Evolutionary conservation across 2,888 invertebrate species (phyloP).

Genomic region (Meteorus cinctellus): DNA sequence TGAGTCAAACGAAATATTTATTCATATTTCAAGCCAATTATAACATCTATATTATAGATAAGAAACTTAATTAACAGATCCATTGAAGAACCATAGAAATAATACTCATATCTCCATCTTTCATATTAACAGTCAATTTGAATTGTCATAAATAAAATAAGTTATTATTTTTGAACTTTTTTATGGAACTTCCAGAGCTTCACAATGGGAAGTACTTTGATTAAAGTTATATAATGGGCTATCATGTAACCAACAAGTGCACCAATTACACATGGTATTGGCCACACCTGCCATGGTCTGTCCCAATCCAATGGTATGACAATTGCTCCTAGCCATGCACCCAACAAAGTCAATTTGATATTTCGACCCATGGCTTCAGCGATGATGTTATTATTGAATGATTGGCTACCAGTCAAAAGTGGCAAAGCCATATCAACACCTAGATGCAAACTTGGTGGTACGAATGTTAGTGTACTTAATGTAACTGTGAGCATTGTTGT

Average conservation of each 20-base stretch:
- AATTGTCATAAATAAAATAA: background rate
- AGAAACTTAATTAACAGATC: no score
- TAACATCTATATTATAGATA: background rate
- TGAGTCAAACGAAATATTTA: background rate
- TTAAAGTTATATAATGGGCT: slow-evolving; percentile 76
- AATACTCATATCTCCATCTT: no score
- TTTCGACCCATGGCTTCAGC: slow-evolving; percentile 76
- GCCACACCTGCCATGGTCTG: slow-evolving; percentile 90
- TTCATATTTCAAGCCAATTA: background rate
- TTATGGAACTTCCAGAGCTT: slow-evolving; percentile 54
- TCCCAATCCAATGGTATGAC: slow-evolving; percentile 95
- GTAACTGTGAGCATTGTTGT: slow-evolving; percentile 80
- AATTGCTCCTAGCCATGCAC: slow-evolving; percentile 89
- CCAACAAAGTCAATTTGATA: slow-evolving; percentile 79
- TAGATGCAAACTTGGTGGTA: slow-evolving; percentile 78
- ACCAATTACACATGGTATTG: slow-evolving; percentile 83
- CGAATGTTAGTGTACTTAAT: slow-evolving; percentile 78
- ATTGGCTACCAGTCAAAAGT: slow-evolving; percentile 75
- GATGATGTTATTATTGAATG: slow-evolving; percentile 66
- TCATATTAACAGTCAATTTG: no score
- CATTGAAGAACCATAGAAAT: no score
- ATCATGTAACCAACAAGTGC: slow-evolving; percentile 78
- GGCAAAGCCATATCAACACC: slow-evolving; percentile 77
- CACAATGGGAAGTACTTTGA: slow-evolving; percentile 66
- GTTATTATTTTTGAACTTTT: slow-evolving; percentile 57